These are phyloP conservation scores for Coremacera marginata DNA, from an alignment of 2,888 invertebrate species.

Conservation along the genomic window DNA sequence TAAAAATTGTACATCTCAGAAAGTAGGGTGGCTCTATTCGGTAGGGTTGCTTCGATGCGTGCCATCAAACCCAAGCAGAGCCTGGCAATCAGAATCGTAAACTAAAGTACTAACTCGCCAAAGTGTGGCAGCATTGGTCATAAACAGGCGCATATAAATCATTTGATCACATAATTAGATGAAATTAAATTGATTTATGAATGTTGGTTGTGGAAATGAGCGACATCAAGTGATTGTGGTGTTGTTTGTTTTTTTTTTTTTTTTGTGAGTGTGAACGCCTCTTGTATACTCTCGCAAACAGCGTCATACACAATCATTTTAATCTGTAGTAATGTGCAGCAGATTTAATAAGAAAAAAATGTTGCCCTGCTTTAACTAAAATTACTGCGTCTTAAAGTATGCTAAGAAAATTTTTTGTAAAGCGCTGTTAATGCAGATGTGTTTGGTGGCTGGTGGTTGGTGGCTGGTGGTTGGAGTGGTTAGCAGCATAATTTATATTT, in stretches of 20 bases:
- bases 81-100: neutral
- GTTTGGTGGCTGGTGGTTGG: neutral
- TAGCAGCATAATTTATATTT: no score
- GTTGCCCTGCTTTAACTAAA: neutral
- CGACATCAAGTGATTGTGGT: neutral
- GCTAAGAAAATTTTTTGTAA: neutral
- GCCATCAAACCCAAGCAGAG: neutral
- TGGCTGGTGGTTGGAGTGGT: no score
- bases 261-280: neutral
- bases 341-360: neutral
- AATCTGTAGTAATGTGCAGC: neutral
- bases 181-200: conserved; percentile 49
- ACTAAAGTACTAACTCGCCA: conserved; percentile 5
- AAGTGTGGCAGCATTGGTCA: neutral
- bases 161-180: conserved; percentile 49
- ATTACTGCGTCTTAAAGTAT: conserved; percentile 5
- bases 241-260: neutral
- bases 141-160: conserved; percentile 38
- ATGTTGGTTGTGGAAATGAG: conserved; percentile 14
- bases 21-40: no score
- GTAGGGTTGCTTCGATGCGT: neutral
- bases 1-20: neutral
- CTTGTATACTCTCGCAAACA: neutral
- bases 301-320: neutral
- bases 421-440: neutral